Evolutionary conservation across 2,888 invertebrate species (phyloP), one percentile per base, ranked within the genome.

Genomic region (Heliconius ismenius): DNA sequence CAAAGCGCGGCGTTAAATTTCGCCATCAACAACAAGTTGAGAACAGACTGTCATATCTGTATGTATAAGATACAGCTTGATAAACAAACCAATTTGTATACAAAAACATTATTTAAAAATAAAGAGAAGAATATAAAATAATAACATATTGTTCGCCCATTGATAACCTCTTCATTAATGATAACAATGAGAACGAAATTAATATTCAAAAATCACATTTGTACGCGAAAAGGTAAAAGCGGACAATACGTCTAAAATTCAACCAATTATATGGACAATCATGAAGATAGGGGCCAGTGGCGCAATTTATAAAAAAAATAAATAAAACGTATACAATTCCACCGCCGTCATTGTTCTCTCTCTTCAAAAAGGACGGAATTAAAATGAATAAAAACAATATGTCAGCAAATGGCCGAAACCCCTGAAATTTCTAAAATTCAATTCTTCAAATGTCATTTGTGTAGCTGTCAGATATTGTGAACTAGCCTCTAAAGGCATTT

Each of bases 261-360:
- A 85, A 79, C 89, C 91, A 93, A 93, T 93, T 92, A 92, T 88
- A 88, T 90, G 91, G 90, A 91, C 92, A 92, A 92, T 92, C 89
- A 90, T 91, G 87, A 87, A 89, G 87, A 89, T 89, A 87, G 88
- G 85, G 82, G 87, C 76, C 83, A 81, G 84, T 84, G 85, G 81
- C 85, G 85, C 87, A 87, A 90, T 91, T 91, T 88, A 88, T 87
- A 86, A 87, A 87, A 65, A 49, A 49, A 49, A 18, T 7, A 87
- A 87, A 89, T 87, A 89, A 86, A 83, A 78, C 80, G 79, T 74
- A 81, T 81, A 90, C 87, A 89, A 85, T 87, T 84, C 83, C 79
- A 79, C 73, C 81, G 81, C 81, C 76, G 77, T 82, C 82, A 83
- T 86, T 85, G 84, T 84, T 76, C 78, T 49, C 75, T 78, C 78